A percentile compares a stretch with the other conserved stretches of the same genome.
Conservation (phyloP, 2,888 invertebrate species). For the Euzetes globulus region DNA sequence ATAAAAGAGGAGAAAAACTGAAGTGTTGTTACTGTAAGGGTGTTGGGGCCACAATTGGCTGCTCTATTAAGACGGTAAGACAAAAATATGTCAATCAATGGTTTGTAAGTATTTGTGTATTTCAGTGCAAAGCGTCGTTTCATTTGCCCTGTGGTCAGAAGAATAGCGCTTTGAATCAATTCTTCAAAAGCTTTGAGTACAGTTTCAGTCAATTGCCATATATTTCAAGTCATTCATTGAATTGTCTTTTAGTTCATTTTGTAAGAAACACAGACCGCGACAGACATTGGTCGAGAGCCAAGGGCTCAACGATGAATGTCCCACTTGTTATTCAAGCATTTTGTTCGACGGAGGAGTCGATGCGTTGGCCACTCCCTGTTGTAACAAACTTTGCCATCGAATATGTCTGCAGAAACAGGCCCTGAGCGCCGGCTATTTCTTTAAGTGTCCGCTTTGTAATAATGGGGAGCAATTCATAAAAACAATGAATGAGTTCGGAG, state of each 20-base stretch:
- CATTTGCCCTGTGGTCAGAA: slow-evolving; percentile 66
- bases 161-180: slow-evolving; percentile 56
- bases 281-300: slow-evolving; percentile 48
- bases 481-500: slow-evolving; percentile 60
- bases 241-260: slow-evolving; percentile 55
- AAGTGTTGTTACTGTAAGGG: slow-evolving; percentile 61
- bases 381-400: slow-evolving; percentile 67
- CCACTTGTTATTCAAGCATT: slow-evolving; percentile 62
- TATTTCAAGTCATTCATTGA: not conserved
- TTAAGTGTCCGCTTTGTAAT: slow-evolving; percentile 74
- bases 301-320: slow-evolving; percentile 51
- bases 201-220: not conserved
- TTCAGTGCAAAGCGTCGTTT: slow-evolving; percentile 51
- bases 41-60: slow-evolving; percentile 64
- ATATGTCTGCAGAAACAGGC: slow-evolving; percentile 63
- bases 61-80: slow-evolving; percentile 58
- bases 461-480: slow-evolving; percentile 59
- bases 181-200: slow-evolving; percentile 44
- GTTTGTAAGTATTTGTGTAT: not conserved
- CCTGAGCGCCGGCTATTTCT: slow-evolving; percentile 66
- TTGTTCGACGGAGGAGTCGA: slow-evolving; percentile 48
- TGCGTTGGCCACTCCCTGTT: slow-evolving; percentile 66
- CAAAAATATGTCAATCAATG: slow-evolving; percentile 40
- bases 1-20: slow-evolving; percentile 57
- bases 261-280: slow-evolving; percentile 55